Evolutionary conservation across 2,888 invertebrate species (phyloP).

Genomic region (Cheilosia variabilis): DNA sequence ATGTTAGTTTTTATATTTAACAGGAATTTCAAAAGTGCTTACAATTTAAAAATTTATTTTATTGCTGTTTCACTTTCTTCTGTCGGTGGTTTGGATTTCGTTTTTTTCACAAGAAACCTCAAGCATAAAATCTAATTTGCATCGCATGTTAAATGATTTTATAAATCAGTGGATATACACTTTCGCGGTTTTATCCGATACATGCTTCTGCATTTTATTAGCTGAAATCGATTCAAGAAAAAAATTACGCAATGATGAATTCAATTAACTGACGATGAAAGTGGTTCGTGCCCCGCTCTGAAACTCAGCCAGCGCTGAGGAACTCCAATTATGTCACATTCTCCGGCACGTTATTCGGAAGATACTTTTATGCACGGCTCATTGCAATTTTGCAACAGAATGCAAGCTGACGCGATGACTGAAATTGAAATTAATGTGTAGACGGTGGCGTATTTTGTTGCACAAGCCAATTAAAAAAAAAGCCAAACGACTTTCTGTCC

Average conservation of each 20-base stretch:
- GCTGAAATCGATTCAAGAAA: slow-evolving; percentile 11
- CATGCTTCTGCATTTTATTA: slow-evolving; percentile 9
- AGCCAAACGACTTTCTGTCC: not conserved
- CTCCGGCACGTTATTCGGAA: not conserved
- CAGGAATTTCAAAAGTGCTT: slow-evolving; percentile 6
- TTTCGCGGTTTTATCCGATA: slow-evolving; percentile 26
- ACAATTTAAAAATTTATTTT: slow-evolving; percentile 28
- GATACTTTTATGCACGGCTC: slow-evolving; percentile 13
- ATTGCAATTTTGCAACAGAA: slow-evolving; percentile 1
- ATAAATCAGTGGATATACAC: slow-evolving; percentile 25
- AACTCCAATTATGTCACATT: slow-evolving; percentile 25
- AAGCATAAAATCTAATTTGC: slow-evolving; percentile 42
- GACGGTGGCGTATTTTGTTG: not conserved
- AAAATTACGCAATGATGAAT: slow-evolving; percentile 30
- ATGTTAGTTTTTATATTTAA: slow-evolving; percentile 18
- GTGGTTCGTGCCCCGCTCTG: not conserved
- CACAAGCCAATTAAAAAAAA: not conserved
- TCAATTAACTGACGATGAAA: slow-evolving; percentile 35
- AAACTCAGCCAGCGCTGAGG: not conserved
- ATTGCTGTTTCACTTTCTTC: slow-evolving; percentile 54
- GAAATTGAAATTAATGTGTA: not conserved
- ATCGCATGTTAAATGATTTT: slow-evolving; percentile 35
- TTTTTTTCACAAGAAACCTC: not conserved
- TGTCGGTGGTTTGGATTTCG: not conserved
- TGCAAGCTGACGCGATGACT: not conserved